These are phyloP conservation scores for Fopius arisanus DNA, from an alignment of 1,140 invertebrate species.

Conservation along the genomic window DNA sequence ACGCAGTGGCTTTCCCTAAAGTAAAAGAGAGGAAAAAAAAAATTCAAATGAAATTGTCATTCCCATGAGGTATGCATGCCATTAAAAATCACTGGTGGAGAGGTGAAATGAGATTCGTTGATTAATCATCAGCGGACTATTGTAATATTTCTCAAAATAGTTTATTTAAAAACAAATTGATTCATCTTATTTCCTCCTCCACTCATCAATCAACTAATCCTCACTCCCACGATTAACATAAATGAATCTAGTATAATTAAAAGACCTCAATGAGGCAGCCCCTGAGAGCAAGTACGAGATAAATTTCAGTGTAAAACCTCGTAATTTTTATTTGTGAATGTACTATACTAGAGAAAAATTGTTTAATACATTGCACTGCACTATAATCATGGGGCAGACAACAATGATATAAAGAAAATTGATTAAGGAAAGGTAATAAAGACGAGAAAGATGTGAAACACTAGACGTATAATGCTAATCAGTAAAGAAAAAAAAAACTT, in stretches of 20 bases:
- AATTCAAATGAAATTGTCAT: background rate
- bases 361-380: conserved; percentile 47
- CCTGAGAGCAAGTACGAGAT: too few species aligned
- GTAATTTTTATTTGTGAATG: conserved; percentile 47
- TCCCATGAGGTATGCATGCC: background rate
- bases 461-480: conserved; percentile 15
- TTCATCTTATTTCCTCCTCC: too few species aligned
- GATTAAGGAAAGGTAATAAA: conserved; percentile 32
- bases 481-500: conserved; percentile 13
- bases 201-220: too few species aligned
- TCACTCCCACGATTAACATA: too few species aligned
- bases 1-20: background rate
- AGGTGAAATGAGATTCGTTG: too few species aligned
- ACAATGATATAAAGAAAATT: conserved; percentile 26
- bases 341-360: conserved; percentile 58
- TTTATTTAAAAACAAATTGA: too few species aligned
- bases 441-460: conserved; percentile 26
- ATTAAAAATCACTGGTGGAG: too few species aligned
- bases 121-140: too few species aligned
- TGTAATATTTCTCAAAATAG: too few species aligned
- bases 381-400: conserved; percentile 2
- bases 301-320: background rate
- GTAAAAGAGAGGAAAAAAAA: background rate
- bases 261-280: too few species aligned
- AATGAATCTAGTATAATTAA: too few species aligned